Conservation (phyloP, 1,140 invertebrate species). For the Drosophila busckii region DNA sequence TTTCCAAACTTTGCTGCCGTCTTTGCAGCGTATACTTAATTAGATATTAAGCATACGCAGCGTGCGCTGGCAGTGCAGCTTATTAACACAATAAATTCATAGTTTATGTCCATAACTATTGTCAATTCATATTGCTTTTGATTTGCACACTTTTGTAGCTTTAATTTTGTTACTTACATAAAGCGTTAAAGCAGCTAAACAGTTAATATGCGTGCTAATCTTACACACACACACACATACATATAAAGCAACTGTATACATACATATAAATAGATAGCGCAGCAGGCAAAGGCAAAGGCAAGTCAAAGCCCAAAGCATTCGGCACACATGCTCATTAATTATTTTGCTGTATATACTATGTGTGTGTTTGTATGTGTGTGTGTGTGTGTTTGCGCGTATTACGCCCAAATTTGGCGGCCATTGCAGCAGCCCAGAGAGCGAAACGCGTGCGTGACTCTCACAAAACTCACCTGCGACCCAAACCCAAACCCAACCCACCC, state of each 20-base stretch:
- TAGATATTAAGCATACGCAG: constrained; percentile 13
- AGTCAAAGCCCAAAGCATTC: constrained; percentile 12
- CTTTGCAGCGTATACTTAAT: constrained; percentile 14
- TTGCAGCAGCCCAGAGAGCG: constrained; percentile 31
- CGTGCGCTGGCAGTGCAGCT: too few relatives aligned
- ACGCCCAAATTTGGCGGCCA: constrained; percentile 8
- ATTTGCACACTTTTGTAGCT: too few relatives aligned
- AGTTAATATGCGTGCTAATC: too few relatives aligned
- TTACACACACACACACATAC: too few relatives aligned
- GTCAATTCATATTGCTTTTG: too few relatives aligned
- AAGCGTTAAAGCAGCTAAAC: too few relatives aligned
- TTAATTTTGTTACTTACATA: too few relatives aligned
- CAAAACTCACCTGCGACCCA: constrained; percentile 24
- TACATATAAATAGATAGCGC: background rate
- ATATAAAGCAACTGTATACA: constrained; percentile 6
- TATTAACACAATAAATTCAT: too few relatives aligned
- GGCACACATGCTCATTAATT: constrained; percentile 48
- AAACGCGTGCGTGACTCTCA: constrained; percentile 31
- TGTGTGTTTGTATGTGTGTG: constrained; percentile 8
- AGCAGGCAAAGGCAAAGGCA: background rate
- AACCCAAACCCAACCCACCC: background rate
- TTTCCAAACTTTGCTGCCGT: too few relatives aligned
- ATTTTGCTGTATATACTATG: constrained; percentile 25
- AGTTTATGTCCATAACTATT: constrained; percentile 32
- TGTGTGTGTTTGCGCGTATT: background rate